Percentiles rank a stretch among this genome's conserved stretches.
Evolutionary conservation across 2,888 invertebrate genomes (phyloP).

Genomic region (Buathra laborator): DNA sequence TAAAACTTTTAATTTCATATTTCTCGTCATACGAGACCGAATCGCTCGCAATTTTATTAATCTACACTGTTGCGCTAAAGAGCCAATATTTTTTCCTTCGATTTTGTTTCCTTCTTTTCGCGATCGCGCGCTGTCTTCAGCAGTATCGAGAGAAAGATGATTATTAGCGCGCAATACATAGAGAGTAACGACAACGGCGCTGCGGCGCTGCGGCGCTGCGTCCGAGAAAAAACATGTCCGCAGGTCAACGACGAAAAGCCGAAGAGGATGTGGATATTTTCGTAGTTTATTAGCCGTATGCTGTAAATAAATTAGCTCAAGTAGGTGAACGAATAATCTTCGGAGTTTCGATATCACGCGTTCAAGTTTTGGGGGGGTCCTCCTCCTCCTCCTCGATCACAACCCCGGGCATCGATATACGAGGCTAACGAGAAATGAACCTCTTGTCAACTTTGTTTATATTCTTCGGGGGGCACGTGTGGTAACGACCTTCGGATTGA

Average conservation of each 20-base stretch:
- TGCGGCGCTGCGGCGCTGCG: background rate
- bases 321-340: background rate
- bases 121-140: background rate
- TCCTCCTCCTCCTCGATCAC: too few species aligned
- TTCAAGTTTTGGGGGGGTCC: background rate
- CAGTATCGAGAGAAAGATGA: background rate
- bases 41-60: too few species aligned
- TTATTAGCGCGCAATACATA: background rate
- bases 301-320: background rate
- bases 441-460: constrained; percentile 3
- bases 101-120: too few species aligned
- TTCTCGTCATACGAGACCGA: too few species aligned
- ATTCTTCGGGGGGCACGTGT: constrained; percentile 2
- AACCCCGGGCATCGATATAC: background rate
- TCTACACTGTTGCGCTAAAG: background rate
- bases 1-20: too few species aligned
- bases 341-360: background rate
- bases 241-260: background rate
- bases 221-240: constrained; percentile 9
- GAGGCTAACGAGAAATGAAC: background rate
- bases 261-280: background rate
- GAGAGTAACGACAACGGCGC: background rate
- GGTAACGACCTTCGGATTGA: background rate
- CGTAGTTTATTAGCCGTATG: background rate
- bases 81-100: background rate